Conservation (phyloP, 2,888 invertebrate genomes). For the Diachrysia chrysitis region DNA sequence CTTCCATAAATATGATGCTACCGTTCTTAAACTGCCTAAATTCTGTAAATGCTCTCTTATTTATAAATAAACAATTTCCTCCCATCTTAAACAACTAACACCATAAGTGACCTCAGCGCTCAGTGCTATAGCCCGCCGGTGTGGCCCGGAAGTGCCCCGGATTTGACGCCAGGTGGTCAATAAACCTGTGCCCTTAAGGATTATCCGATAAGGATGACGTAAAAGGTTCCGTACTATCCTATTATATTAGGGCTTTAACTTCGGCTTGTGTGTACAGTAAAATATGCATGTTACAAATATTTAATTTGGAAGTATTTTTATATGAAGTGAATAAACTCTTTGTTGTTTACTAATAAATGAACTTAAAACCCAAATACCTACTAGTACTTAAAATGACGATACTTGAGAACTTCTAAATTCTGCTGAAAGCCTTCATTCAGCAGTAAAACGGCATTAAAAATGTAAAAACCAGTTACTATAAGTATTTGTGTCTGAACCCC, state of each 20-base stretch:
- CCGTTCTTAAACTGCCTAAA: too few species aligned
- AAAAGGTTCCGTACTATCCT: conserved; percentile 22
- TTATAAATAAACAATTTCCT: too few species aligned
- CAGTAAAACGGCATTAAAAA: too few species aligned
- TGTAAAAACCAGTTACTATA: not conserved
- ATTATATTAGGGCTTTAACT: conserved; percentile 10
- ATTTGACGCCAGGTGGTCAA: conserved; percentile 57
- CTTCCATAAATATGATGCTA: too few species aligned
- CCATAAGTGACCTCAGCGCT: not conserved
- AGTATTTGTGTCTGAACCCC: not conserved
- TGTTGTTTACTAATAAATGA: too few species aligned
- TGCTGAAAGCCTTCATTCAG: too few species aligned
- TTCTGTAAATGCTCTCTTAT: too few species aligned
- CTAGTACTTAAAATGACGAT: too few species aligned
- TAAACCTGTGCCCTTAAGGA: conserved; percentile 45
- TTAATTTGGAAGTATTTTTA: not conserved
- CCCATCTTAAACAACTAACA: not conserved
- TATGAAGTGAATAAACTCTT: too few species aligned
- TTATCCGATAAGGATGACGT: conserved; percentile 37
- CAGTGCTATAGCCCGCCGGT: conserved; percentile 13
- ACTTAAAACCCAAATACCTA: too few species aligned
- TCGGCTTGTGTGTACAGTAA: not conserved
- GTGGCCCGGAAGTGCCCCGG: conserved; percentile 52
- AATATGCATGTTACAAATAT: not conserved
- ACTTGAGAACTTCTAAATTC: too few species aligned